These are phyloP conservation scores for Drosophila mimica DNA, from an alignment of 2,888 invertebrate species.

Conservation along the genomic window DNA sequence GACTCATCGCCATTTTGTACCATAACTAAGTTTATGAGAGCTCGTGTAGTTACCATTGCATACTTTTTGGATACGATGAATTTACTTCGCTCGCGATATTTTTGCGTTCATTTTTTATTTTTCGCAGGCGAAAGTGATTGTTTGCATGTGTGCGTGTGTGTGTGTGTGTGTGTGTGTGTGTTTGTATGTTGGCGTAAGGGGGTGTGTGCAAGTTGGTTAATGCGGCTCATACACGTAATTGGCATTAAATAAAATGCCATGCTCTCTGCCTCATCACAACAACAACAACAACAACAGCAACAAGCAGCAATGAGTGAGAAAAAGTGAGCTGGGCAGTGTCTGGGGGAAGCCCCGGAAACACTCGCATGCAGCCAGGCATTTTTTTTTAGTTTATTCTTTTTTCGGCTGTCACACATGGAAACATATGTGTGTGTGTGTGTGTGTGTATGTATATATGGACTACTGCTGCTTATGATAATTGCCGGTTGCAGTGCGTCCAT, in stretches of 20 bases:
- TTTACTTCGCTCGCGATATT: slow-evolving; percentile 34
- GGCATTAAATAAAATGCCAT: slow-evolving; percentile 80
- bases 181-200: slow-evolving; percentile 34
- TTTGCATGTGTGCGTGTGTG: slow-evolving; percentile 18
- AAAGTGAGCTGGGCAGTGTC: slow-evolving; percentile 48
- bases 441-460: slow-evolving; percentile 20
- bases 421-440: not conserved
- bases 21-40: slow-evolving; percentile 8
- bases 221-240: slow-evolving; percentile 80
- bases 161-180: slow-evolving; percentile 17
- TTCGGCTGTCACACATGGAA: slow-evolving; percentile 48
- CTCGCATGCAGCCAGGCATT: slow-evolving; percentile 40
- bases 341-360: slow-evolving; percentile 27
- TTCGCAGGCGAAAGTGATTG: slow-evolving; percentile 65
- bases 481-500: slow-evolving; percentile 70
- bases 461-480: slow-evolving; percentile 81
- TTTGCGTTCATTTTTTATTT: slow-evolving; percentile 28
- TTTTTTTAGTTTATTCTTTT: slow-evolving; percentile 75
- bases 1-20: slow-evolving; percentile 17
- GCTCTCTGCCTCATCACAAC: slow-evolving; percentile 17
- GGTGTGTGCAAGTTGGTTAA: slow-evolving; percentile 64
- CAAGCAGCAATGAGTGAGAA: slow-evolving; percentile 16
- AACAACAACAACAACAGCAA: slow-evolving; percentile 1
- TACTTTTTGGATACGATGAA: slow-evolving; percentile 57
- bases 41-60: slow-evolving; percentile 53